Conservation (phyloP, 2,113 vertebrate species). For the Myotis yumanensis region DNA sequence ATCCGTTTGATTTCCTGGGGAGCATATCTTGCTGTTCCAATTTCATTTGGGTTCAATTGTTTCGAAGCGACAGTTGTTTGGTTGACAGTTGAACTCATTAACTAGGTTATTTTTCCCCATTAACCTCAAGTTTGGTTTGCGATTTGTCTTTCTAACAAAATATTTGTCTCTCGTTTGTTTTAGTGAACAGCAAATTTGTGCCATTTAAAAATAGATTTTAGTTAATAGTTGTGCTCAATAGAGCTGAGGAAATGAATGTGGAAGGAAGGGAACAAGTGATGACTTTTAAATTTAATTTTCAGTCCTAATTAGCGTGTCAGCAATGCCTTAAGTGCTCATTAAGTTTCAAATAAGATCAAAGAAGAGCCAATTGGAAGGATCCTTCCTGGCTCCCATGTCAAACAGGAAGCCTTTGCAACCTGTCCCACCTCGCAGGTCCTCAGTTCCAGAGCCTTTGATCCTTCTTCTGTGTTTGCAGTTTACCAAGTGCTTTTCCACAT, state of each 20-base stretch:
- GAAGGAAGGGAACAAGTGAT: conserved; percentile 24
- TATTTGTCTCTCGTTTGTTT: conserved; percentile 69
- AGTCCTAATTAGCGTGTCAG: conserved; percentile 64
- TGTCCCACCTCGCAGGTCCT: not conserved
- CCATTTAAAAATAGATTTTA: conserved; percentile 64
- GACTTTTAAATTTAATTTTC: conserved; percentile 55
- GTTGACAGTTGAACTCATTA: conserved; percentile 59
- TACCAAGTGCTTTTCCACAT: not conserved
- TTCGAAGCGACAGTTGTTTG: conserved; percentile 20
- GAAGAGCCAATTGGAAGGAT: not conserved
- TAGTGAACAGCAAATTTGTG: conserved; percentile 56
- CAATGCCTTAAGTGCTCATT: conserved; percentile 58
- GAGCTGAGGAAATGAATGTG: conserved; percentile 41
- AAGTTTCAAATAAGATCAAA: conserved; percentile 66
- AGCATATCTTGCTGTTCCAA: not conserved
- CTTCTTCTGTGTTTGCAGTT: not conserved
- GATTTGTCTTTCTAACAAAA: conserved; percentile 67
- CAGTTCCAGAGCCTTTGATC: not conserved
- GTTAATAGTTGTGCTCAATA: conserved; percentile 37
- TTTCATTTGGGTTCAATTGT: conserved; percentile 15
- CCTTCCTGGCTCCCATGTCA: not conserved
- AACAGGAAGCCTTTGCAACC: not conserved
- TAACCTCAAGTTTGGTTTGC: conserved; percentile 29
- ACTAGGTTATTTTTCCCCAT: not conserved
- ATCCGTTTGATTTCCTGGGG: conserved; percentile 37